Evolutionary conservation across 2,888 invertebrate genomes (phyloP).

Genomic region (Drosophila helvetica): DNA sequence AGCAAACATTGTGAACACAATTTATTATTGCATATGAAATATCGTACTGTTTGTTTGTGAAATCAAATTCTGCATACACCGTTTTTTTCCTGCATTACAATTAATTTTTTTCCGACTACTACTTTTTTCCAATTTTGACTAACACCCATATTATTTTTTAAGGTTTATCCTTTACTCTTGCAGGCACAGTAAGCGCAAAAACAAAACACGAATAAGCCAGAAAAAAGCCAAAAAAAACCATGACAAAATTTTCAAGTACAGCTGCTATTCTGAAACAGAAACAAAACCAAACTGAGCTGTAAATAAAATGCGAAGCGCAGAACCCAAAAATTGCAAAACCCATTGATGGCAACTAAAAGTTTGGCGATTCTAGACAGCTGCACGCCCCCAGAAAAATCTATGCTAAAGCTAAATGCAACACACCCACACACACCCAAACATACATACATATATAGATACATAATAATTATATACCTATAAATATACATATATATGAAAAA

Average conservation of each 20-base stretch:
- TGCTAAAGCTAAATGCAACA: constrained; percentile 36
- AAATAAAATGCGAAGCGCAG: constrained; percentile 75
- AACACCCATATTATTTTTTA: constrained; percentile 85
- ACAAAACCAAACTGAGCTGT: constrained; percentile 71
- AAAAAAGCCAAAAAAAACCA: constrained; percentile 41
- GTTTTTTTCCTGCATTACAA: constrained; percentile 62
- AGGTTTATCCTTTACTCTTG: constrained; percentile 85
- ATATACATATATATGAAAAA: constrained; percentile 41
- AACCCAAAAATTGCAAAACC: constrained; percentile 45
- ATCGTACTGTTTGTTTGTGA: constrained; percentile 12
- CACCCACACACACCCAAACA: constrained; percentile 33
- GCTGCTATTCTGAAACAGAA: constrained; percentile 67
- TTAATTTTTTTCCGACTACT: constrained; percentile 80
- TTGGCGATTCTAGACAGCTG: constrained; percentile 63
- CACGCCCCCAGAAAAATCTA: constrained; percentile 49
- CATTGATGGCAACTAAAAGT: constrained; percentile 61
- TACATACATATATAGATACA: constrained; percentile 18
- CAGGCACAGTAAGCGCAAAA: constrained; percentile 84
- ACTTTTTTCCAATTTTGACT: constrained; percentile 84
- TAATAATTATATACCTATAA: constrained; percentile 39
- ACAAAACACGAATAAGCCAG: constrained; percentile 42
- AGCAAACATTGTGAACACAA: constrained; percentile 1
- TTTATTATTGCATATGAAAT: constrained; percentile 20
- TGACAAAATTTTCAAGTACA: constrained; percentile 65
- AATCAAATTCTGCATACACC: constrained; percentile 30